These are phyloP conservation scores for Conus betulinus DNA, from an alignment of 1,140 invertebrate genomes.

Conservation along the genomic window DNA sequence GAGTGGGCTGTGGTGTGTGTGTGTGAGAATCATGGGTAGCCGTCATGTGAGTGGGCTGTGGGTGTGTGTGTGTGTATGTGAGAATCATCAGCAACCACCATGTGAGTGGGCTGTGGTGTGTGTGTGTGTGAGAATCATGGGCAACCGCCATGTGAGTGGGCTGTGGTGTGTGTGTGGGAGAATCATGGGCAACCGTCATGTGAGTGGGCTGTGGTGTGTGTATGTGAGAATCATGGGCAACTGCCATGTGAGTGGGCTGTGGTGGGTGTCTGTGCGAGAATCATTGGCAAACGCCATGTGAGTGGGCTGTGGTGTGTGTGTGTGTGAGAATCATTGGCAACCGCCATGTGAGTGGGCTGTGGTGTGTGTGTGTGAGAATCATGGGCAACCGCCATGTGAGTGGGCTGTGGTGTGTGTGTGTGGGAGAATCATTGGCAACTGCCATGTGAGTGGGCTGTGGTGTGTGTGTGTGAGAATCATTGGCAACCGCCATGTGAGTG, in stretches of 20 bases:
- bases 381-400: slow-evolving; percentile 87
- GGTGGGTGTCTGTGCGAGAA: not conserved
- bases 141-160: not conserved
- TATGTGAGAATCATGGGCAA: slow-evolving; percentile 87
- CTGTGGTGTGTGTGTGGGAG: not conserved
- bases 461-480: not conserved
- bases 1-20: not conserved
- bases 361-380: too few relatives aligned
- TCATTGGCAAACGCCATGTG: not conserved
- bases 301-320: not conserved
- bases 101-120: slow-evolving; percentile 66
- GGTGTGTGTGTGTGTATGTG: too few relatives aligned
- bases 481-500: not conserved
- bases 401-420: slow-evolving; percentile 4
- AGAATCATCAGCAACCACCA: slow-evolving; percentile 88
- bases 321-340: not conserved
- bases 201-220: not conserved
- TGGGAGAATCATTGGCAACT: not conserved
- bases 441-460: not conserved
- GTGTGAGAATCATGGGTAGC: not conserved
- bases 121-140: not conserved
- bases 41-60: not conserved
- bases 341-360: not conserved
- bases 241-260: slow-evolving; percentile 78
- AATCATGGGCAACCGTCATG: not conserved